A percentile compares a stretch with the other conserved stretches of the same genome.
phyloP scores from a whole-genome alignment of 2,797 vertebrate genomes.

The Miichthys miiuy region DNA sequence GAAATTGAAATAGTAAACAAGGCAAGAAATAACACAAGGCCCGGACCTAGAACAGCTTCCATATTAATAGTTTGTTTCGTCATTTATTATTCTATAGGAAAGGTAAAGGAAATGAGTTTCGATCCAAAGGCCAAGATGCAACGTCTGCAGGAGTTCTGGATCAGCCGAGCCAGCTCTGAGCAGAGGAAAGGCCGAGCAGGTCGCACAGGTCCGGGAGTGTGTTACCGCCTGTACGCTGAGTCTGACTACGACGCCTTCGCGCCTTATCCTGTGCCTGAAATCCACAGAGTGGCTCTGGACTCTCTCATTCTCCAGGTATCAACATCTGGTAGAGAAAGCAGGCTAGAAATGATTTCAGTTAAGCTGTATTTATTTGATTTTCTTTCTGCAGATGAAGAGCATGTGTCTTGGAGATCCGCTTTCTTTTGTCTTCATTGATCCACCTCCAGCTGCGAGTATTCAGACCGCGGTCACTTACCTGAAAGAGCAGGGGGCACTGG shows the following conservation, averaged over 20 bases:
- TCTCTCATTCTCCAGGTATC: slow-evolving; percentile 91
- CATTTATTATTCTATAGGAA: slow-evolving; percentile 81
- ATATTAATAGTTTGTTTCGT: neutral
- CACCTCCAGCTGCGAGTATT: slow-evolving; percentile 89
- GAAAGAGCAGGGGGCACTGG: slow-evolving; percentile 91
- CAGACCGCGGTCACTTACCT: slow-evolving; percentile 91
- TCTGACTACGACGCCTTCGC: slow-evolving; percentile 92
- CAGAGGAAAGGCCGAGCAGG: slow-evolving; percentile 95
- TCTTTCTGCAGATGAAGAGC: slow-evolving; percentile 91
- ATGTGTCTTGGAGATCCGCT: slow-evolving; percentile 93
- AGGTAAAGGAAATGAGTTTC: slow-evolving; percentile 97
- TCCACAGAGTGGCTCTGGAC: slow-evolving; percentile 93
- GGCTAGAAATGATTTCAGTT: accelerated
- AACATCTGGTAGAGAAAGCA: neutral
- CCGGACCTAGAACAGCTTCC: neutral
- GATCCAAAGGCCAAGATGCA: slow-evolving; percentile 94
- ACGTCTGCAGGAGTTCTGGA: slow-evolving; percentile 97
- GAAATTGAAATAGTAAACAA: neutral
- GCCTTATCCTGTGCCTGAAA: slow-evolving; percentile 93
- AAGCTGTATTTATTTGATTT: neutral
- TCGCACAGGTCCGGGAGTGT: slow-evolving; percentile 92
- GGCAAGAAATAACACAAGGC: neutral
- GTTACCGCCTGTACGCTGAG: slow-evolving; percentile 92
- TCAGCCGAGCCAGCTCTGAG: slow-evolving; percentile 94
- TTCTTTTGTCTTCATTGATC: slow-evolving; percentile 92